These are phyloP conservation scores for Aphelinus certus DNA, from an alignment of 1,140 invertebrate genomes.

Conservation along the genomic window DNA sequence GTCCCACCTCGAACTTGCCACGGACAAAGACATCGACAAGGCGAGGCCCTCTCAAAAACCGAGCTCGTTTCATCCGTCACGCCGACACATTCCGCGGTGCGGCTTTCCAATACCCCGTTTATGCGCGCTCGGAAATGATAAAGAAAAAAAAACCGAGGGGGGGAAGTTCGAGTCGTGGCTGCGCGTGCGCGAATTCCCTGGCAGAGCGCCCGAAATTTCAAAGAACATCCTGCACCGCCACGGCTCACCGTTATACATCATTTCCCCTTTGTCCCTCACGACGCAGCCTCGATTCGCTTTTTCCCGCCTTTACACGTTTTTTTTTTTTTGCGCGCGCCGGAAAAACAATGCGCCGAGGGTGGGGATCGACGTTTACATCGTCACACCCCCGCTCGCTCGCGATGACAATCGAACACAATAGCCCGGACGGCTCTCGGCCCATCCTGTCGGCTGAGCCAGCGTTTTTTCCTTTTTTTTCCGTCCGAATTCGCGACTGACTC, in stretches of 20 bases:
- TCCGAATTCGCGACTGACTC: no score
- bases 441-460: background rate
- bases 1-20: conserved; percentile 3
- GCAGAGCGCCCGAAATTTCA: conserved; percentile 34
- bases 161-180: background rate
- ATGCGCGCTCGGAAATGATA: background rate
- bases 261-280: conserved; percentile 13
- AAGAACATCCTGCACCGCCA: conserved; percentile 19
- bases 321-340: background rate
- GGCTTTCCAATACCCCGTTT: conserved; percentile 27
- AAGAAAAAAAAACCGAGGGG: background rate
- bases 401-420: conserved; percentile 33
- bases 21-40: background rate
- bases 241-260: conserved; percentile 26
- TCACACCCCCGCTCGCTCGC: conserved; percentile 11
- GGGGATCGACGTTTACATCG: conserved; percentile 26
- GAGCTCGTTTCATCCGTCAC: background rate
- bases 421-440: conserved; percentile 4
- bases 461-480: background rate
- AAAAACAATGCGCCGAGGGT: background rate
- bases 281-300: background rate
- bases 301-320: background rate
- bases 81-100: conserved; percentile 24
- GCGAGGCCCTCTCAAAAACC: background rate
- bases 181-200: conserved; percentile 22